Evolutionary conservation across 35 echinoderm and acorn worm species (phyloP).

Genomic region (Anneissia japonica): DNA sequence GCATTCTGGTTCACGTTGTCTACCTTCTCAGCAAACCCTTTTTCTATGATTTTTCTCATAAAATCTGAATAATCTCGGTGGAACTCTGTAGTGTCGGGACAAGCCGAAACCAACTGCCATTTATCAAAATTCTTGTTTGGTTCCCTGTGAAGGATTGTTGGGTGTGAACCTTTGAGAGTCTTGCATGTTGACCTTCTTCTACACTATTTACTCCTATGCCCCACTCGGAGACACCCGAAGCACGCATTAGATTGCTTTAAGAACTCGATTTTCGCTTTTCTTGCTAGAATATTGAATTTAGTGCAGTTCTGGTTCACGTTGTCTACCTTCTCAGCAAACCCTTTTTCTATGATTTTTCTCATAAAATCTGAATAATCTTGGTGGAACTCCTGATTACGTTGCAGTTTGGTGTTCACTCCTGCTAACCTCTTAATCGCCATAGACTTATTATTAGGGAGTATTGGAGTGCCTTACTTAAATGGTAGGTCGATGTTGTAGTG

Average conservation of each 20-base stretch:
- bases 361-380: background rate
- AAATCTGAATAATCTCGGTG: background rate
- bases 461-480: background rate
- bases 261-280: too few species aligned
- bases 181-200: too few species aligned
- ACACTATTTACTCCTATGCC: too few species aligned
- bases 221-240: too few species aligned
- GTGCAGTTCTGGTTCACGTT: background rate
- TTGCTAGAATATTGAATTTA: too few species aligned
- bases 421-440: background rate
- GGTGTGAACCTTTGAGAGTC: too few species aligned
- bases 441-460: background rate
- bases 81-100: too few species aligned
- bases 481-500: background rate
- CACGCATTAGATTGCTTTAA: too few species aligned
- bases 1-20: background rate
- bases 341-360: background rate
- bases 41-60: background rate
- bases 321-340: background rate
- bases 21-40: background rate
- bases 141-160: too few species aligned
- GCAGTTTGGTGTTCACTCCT: background rate
- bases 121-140: too few species aligned
- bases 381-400: background rate
- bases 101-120: too few species aligned